Evolutionary conservation across 2,113 vertebrate species (phyloP), one percentile per base, ranked within the genome.

Genomic region (Nycticebus coucang): DNA sequence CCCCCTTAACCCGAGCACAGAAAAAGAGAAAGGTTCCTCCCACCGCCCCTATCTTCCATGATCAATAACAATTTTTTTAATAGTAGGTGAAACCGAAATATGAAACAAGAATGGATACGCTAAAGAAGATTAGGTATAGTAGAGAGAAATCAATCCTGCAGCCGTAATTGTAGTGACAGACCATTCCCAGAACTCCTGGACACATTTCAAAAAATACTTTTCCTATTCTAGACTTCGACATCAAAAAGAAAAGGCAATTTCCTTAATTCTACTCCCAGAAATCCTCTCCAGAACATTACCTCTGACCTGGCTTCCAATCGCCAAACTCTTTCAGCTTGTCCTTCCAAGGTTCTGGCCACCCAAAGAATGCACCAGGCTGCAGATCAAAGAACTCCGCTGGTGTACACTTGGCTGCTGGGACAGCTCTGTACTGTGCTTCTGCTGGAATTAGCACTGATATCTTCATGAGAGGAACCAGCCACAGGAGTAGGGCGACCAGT

Each of bases 331-430:
- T 92, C 60, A 95, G 83, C 57, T 95, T 95, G 87, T 93, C 95
- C 96, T 96, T 97, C 89, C 89, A 96, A 94, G 91, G 74, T 92
- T 92, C 95, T 96, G 97, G 74, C 80, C 94, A 94, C 95, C 64
- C 86, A 93, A 97, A 95, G 97, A 97, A 98, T 96, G 96, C 95
- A 81, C 59, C 75, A 96, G 96, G 96, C 96, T 95, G 87, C 35
- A 97, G 95, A 98, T 97, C 96, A 97, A 98, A 97, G 97, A 75
- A 59, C 75, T 91, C 71, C 35, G 92, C 50, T 94, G 91, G 92
- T 89, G 95, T 78, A 30, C 62, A 93, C 90, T 97, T 97, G 96
- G 96, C 96, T n/a, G 28, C 37, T 62, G 57, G 33, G 55, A 62
- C 18, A 80, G 80, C 68, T 93, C 53, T 89, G 75, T 87, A 93